phyloP scores from a whole-genome alignment of 1,140 invertebrate species.

The Zaprionus nigranus region DNA sequence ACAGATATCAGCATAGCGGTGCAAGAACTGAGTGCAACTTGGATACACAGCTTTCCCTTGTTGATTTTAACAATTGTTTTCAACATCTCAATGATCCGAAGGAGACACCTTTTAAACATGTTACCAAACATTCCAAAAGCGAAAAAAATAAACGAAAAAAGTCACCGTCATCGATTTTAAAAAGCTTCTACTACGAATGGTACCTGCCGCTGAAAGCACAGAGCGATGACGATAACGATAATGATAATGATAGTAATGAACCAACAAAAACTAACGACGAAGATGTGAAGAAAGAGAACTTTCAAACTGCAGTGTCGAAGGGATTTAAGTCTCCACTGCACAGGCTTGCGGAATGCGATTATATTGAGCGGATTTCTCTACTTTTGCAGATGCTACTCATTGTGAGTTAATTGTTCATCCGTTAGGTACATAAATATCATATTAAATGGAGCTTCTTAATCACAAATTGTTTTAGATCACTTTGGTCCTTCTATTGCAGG shows the following conservation, averaged over 20 bases:
- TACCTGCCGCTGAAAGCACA: constrained; percentile 45
- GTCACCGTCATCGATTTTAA: constrained; percentile 35
- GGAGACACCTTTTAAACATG: background rate
- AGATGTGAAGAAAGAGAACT: background rate
- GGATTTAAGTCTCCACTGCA: constrained; percentile 5
- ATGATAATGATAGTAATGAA: background rate
- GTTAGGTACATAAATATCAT: constrained; percentile 25
- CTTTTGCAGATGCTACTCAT: constrained; percentile 21
- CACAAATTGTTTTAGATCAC: constrained; percentile 57
- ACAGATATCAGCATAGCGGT: background rate
- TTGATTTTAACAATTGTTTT: constrained; percentile 62
- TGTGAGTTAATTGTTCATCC: constrained; percentile 53
- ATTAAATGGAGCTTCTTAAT: constrained; percentile 20
- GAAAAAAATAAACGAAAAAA: constrained; percentile 36
- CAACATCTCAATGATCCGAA: constrained; percentile 43
- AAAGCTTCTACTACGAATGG: constrained; percentile 62
- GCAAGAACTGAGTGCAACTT: constrained; percentile 22
- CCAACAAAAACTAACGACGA: background rate
- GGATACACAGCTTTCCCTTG: constrained; percentile 32
- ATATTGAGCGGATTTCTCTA: constrained; percentile 27
- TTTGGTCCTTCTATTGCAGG: constrained; percentile 67
- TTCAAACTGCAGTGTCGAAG: background rate
- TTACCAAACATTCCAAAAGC: background rate
- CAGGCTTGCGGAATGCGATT: constrained; percentile 4
- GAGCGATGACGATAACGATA: background rate